A percentile compares a stretch with the other conserved stretches of the same genome.
Conservation (phyloP, 2,797 vertebrate genomes). For the Etheostoma perlongum region DNA sequence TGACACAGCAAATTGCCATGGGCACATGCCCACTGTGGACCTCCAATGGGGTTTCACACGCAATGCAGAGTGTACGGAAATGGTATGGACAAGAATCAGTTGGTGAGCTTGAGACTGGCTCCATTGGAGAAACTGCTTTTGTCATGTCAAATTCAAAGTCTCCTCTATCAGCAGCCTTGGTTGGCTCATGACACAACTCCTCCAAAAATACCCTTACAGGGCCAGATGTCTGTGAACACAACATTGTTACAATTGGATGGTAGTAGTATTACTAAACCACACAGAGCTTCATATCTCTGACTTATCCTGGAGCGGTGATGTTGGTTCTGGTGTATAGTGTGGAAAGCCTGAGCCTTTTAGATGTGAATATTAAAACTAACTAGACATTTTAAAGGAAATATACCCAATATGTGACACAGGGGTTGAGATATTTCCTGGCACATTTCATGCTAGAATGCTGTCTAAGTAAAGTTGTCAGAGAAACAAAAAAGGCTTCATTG, state of each 20-base stretch:
- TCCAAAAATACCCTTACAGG: constrained; percentile 32
- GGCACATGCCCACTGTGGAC: constrained; percentile 39
- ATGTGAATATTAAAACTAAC: constrained; percentile 53
- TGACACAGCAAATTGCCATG: constrained; percentile 64
- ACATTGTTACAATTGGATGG: neutral
- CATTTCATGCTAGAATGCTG: constrained; percentile 52
- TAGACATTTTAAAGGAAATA: constrained; percentile 54
- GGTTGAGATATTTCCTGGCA: constrained; percentile 67
- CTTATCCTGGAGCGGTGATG: constrained; percentile 11
- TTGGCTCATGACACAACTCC: constrained; percentile 44
- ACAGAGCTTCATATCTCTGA: constrained; percentile 18
- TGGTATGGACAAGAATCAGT: constrained; percentile 25
- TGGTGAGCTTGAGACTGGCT: constrained; percentile 18
- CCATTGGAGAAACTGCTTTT: constrained; percentile 30
- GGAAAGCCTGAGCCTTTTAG: constrained; percentile 48
- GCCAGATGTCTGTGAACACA: constrained; percentile 55
- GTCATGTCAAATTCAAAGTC: constrained; percentile 44
- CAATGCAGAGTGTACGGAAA: constrained; percentile 3
- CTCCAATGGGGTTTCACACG: constrained; percentile 46
- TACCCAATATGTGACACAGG: constrained; percentile 44
- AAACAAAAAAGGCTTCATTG: constrained; percentile 49
- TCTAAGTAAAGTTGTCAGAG: constrained; percentile 35
- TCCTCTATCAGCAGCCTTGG: constrained; percentile 56
- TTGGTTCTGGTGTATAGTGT: constrained; percentile 27
- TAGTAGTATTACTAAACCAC: constrained; percentile 17